A percentile compares a stretch with the other conserved stretches of the same genome.
These are phyloP conservation scores for Seriola quinqueradiata DNA, from an alignment of 2,113 vertebrate species.

Conservation along the genomic window DNA sequence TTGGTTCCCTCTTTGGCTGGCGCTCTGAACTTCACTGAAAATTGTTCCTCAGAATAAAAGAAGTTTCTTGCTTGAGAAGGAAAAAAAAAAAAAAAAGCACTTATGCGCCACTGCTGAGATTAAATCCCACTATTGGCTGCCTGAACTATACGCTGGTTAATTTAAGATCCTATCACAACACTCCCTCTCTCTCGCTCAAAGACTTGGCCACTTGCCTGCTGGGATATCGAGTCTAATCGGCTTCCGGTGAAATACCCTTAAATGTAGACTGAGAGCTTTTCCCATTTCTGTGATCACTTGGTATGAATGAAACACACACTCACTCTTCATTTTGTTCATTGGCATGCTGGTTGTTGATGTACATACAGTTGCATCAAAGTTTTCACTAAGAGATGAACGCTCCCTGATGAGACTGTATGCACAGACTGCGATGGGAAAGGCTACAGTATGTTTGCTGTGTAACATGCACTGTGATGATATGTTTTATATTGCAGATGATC, in stretches of 20 bases:
- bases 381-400: background rate
- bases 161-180: constrained; percentile 32
- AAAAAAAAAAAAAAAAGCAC: background rate
- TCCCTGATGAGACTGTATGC: background rate
- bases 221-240: constrained; percentile 72
- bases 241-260: constrained; percentile 58
- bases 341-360: background rate
- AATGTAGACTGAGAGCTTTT: constrained; percentile 66
- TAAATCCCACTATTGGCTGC: constrained; percentile 13
- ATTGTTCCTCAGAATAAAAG: constrained; percentile 5
- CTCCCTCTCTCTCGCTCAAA: background rate
- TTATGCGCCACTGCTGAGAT: background rate
- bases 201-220: constrained; percentile 39
- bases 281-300: constrained; percentile 32
- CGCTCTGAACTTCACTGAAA: background rate
- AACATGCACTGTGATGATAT: background rate
- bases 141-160: constrained; percentile 16
- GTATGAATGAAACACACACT: constrained; percentile 14
- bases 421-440: constrained; percentile 14
- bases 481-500: background rate
- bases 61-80: background rate
- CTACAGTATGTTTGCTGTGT: background rate
- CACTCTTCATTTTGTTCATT: constrained; percentile 4
- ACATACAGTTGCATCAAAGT: background rate
- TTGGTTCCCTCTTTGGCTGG: constrained; percentile 9